These are phyloP conservation scores for Corvus hawaiiensis DNA, from an alignment of 2,113 vertebrate species.

Conservation along the genomic window DNA sequence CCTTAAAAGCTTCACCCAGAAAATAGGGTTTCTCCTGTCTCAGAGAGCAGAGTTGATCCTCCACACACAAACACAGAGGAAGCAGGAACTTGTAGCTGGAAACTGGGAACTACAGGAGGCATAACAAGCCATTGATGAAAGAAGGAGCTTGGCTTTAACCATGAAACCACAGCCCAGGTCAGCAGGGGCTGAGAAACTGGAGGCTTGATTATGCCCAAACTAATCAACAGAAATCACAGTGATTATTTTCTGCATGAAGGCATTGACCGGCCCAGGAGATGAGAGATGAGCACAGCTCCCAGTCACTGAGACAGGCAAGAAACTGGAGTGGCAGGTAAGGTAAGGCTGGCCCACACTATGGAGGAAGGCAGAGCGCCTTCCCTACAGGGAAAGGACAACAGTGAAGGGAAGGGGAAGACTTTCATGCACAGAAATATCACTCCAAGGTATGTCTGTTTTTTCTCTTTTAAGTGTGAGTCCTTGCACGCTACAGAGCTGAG, in stretches of 20 bases:
- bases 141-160: not conserved
- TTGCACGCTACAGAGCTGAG: fast-evolving
- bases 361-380: not conserved
- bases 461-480: not conserved
- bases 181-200: not conserved
- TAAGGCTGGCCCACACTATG: not conserved
- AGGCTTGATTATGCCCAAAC: not conserved
- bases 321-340: not conserved
- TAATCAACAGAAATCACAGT: not conserved
- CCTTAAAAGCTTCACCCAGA: not conserved
- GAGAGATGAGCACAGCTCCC: not conserved
- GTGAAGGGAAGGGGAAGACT: not conserved
- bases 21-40: not conserved
- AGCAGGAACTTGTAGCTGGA: not conserved
- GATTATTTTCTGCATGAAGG: not conserved
- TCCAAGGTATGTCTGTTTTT: not conserved
- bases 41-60: not conserved
- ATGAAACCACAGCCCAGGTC: not conserved
- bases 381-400: not conserved
- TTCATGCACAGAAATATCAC: not conserved
- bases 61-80: not conserved
- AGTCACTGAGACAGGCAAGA: not conserved
- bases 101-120: not conserved
- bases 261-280: not conserved
- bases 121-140: not conserved